phyloP scores from a whole-genome alignment of 2,797 vertebrate genomes.

The Brachyalestes nurse region DNA sequence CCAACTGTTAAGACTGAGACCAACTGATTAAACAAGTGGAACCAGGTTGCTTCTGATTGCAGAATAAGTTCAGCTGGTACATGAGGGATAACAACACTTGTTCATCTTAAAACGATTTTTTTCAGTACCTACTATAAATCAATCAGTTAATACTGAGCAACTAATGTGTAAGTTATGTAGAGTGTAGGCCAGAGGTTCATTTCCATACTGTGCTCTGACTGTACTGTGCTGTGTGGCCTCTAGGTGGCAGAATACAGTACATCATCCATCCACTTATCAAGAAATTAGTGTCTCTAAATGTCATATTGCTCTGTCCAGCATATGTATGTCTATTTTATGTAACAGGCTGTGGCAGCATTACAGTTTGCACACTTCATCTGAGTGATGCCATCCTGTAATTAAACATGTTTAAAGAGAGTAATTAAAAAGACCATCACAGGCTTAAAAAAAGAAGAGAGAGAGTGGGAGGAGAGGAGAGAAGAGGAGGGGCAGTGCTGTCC shows the following conservation, averaged over 20 bases:
- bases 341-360: constrained; percentile 16
- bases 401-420: constrained; percentile 48
- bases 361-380: constrained; percentile 24
- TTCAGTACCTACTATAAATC: too few species aligned
- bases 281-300: background rate
- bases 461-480: constrained; percentile 49
- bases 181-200: background rate
- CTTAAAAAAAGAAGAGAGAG: constrained; percentile 31
- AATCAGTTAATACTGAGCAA: too few species aligned
- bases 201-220: constrained; percentile 12
- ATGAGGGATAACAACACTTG: too few species aligned
- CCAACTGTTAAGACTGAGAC: too few species aligned
- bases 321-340: background rate
- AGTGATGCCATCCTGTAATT: constrained; percentile 47
- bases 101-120: too few species aligned
- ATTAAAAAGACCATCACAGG: constrained; percentile 49
- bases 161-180: too few species aligned
- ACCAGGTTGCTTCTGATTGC: too few species aligned
- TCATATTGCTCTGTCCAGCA: constrained; percentile 3
- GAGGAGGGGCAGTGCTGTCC: constrained; percentile 71
- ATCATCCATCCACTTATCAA: background rate
- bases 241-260: constrained; percentile 25
- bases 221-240: constrained; percentile 17
- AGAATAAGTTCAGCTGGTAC: too few species aligned
- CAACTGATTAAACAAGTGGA: too few species aligned